Evolutionary conservation across 2,797 vertebrate genomes (phyloP).

Genomic region (Hephaestus fuliginosus): DNA sequence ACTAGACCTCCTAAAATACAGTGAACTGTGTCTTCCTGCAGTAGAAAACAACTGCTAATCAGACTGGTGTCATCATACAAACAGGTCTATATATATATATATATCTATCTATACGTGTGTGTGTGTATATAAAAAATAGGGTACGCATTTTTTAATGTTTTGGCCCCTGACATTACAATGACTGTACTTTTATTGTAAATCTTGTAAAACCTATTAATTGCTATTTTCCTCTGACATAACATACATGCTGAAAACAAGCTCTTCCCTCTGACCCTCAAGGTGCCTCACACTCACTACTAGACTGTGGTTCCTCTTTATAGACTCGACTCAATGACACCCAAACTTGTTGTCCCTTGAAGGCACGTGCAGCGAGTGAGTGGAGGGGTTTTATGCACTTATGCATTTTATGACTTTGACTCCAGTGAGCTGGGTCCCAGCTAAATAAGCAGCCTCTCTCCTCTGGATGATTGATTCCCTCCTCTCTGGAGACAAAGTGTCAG

Average conservation of each 20-base stretch:
- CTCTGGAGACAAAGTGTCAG: slow-evolving; percentile 23
- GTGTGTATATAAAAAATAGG: too few relatives aligned
- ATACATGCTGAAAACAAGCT: neutral
- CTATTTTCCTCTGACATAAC: neutral
- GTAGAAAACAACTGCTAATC: neutral
- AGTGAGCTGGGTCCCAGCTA: slow-evolving; percentile 5
- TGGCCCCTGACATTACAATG: neutral
- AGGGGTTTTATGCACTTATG: slow-evolving; percentile 4
- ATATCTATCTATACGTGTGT: too few relatives aligned
- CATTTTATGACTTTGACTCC: neutral
- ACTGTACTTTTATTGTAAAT: neutral
- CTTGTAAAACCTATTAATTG: neutral
- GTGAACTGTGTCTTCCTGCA: neutral
- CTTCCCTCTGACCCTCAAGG: neutral
- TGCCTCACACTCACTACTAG: neutral
- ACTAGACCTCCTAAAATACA: neutral
- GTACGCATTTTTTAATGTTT: neutral
- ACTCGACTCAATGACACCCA: slow-evolving; percentile 30
- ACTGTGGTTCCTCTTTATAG: slow-evolving; percentile 39
- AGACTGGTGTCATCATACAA: neutral
- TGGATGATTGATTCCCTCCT: slow-evolving; percentile 35
- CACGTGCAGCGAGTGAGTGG: neutral
- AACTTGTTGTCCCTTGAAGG: slow-evolving; percentile 31
- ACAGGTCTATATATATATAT: too few relatives aligned
- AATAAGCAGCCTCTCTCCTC: slow-evolving; percentile 8